phyloP scores from a whole-genome alignment of 1,140 invertebrate species.

The Drosophila ironensis region DNA sequence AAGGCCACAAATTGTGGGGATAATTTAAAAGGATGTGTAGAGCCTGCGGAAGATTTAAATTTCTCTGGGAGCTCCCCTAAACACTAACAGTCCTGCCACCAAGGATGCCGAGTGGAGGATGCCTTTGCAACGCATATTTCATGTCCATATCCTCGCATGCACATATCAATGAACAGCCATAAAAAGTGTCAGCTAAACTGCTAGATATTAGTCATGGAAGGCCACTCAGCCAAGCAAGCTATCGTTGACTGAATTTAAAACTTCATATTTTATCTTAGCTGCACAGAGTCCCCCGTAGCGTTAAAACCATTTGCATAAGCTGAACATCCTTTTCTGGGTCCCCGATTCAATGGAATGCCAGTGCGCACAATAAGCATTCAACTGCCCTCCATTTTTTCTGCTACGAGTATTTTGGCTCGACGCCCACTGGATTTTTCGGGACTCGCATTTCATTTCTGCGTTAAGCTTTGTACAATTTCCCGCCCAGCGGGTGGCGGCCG shows the following conservation, averaged over 20 bases:
- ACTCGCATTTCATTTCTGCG: conserved; percentile 23
- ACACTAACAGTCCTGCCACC: no score
- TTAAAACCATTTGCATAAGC: conserved; percentile 37
- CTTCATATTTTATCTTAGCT: conserved; percentile 31
- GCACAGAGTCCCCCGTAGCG: conserved; percentile 6
- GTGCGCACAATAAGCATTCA: conserved; percentile 32
- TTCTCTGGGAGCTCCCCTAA: no score
- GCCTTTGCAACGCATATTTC: neutral
- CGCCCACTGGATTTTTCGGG: conserved; percentile 1
- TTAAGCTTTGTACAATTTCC: conserved; percentile 1
- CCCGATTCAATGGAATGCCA: neutral
- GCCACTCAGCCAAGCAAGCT: neutral
- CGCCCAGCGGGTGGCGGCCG: neutral
- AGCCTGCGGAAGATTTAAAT: no score
- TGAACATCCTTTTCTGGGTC: conserved; percentile 20
- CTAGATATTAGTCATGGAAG: conserved; percentile 9
- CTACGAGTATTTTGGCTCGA: no score
- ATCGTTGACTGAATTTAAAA: conserved; percentile 10
- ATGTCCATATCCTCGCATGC: neutral
- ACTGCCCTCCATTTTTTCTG: neutral
- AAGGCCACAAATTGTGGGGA: neutral
- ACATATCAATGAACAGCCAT: neutral
- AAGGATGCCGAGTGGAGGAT: no score
- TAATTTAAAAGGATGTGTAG: neutral
- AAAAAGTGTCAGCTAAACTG: conserved; percentile 1